A percentile compares a stretch with the other conserved stretches of the same genome.
Evolutionary conservation across 2,113 vertebrate species (phyloP).

Genomic region (Aythya baeri): DNA sequence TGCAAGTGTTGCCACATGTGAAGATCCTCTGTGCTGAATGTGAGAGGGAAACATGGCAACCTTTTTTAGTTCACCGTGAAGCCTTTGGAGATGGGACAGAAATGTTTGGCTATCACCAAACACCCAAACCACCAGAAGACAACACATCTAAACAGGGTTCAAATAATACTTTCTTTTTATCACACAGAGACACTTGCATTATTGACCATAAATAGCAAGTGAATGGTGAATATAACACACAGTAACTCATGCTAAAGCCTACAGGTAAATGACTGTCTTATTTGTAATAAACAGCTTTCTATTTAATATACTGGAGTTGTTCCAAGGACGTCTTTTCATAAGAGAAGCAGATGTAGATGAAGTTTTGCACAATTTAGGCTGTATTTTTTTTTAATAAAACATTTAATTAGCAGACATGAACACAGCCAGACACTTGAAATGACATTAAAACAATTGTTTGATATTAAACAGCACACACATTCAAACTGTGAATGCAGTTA

Average conservation of each 20-base stretch:
- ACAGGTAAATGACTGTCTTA: constrained; percentile 78
- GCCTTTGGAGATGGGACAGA: neutral
- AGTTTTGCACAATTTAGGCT: constrained; percentile 81
- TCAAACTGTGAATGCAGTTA: constrained; percentile 73
- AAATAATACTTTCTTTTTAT: constrained; percentile 16
- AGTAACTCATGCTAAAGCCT: constrained; percentile 66
- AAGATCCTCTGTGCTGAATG: neutral
- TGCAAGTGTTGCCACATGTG: neutral
- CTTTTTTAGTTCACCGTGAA: neutral
- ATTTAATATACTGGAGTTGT: constrained; percentile 80
- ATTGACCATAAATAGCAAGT: constrained; percentile 45
- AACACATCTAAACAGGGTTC: neutral
- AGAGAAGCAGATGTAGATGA: constrained; percentile 82
- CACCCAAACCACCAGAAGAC: neutral
- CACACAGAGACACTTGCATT: constrained; percentile 41
- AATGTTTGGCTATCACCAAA: neutral
- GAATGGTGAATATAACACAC: constrained; percentile 61
- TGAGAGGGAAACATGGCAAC: fast-evolving
- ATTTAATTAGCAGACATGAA: constrained; percentile 84
- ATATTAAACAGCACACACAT: constrained; percentile 77
- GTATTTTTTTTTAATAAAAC: constrained; percentile 71
- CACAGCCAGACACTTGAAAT: constrained; percentile 78
- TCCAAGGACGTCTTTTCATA: constrained; percentile 86
- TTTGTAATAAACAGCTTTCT: constrained; percentile 71
- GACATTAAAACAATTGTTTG: constrained; percentile 82